These are phyloP conservation scores for Liolophura sinensis DNA, from an alignment of 1,140 invertebrate genomes.

Conservation along the genomic window DNA sequence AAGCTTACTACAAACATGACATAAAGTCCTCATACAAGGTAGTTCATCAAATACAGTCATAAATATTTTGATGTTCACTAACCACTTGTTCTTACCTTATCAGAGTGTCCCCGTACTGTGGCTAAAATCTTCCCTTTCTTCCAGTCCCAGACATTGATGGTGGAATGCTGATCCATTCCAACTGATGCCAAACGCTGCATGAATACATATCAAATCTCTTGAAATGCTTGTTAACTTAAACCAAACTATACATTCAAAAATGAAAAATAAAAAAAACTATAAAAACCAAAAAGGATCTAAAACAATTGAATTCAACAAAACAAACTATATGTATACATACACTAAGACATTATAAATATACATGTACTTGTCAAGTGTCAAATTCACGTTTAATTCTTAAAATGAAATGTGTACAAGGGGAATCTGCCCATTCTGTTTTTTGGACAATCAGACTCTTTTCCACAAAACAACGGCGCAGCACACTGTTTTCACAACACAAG, in stretches of 20 bases:
- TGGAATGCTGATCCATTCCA: conserved; percentile 51
- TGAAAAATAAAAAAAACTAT: not conserved
- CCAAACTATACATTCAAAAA: no score
- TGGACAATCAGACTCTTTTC: no score
- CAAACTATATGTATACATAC: no score
- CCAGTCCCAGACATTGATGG: conserved; percentile 59
- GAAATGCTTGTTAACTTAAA: conserved; percentile 5
- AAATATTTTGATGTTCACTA: not conserved
- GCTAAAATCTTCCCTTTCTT: conserved; percentile 56
- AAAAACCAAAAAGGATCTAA: not conserved
- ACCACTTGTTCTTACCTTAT: conserved; percentile 41
- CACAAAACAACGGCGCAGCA: no score
- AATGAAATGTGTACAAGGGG: no score
- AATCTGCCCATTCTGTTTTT: no score
- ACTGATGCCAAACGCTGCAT: conserved; percentile 51
- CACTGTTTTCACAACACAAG: no score
- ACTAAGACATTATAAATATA: no score
- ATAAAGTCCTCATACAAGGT: not conserved
- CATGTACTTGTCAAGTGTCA: no score
- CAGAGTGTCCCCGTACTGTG: conserved; percentile 47
- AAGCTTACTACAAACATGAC: no score
- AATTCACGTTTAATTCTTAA: no score
- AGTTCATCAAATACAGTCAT: not conserved
- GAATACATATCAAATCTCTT: conserved; percentile 12
- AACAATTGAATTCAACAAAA: no score